phyloP scores from a whole-genome alignment of 1,140 invertebrate genomes.

The Callitettix versicolor region DNA sequence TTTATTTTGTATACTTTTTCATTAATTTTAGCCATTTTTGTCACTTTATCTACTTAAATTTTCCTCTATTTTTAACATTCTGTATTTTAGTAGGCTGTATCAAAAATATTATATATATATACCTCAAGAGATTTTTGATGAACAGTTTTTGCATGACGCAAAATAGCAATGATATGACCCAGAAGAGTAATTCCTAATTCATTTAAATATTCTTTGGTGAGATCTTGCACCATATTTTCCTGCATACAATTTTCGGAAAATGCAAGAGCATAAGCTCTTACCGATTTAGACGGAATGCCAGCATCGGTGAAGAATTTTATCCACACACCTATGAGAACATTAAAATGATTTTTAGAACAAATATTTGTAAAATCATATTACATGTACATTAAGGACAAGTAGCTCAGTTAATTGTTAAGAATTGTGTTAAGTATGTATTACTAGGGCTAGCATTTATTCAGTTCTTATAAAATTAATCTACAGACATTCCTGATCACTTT shows the following conservation, averaged over 20 bases:
- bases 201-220: conserved; percentile 69
- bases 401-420: not conserved
- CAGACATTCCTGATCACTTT: not conserved
- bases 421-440: not conserved
- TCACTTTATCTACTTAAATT: no score
- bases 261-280: conserved; percentile 68
- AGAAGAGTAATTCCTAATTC: conserved; percentile 75
- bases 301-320: conserved; percentile 68
- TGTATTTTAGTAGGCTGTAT: no score
- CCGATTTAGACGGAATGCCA: conserved; percentile 59
- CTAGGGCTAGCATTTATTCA: not conserved
- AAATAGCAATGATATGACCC: conserved; percentile 75
- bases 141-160: conserved; percentile 68
- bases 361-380: conserved; percentile 29
- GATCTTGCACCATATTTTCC: conserved; percentile 66
- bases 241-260: conserved; percentile 74
- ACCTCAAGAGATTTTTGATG: no score
- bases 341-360: conserved; percentile 7
- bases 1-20: no score
- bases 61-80: no score
- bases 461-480: not conserved
- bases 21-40: no score
- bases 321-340: conserved; percentile 45
- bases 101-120: no score
- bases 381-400: conserved; percentile 55